These are phyloP conservation scores for Vipera ursinii DNA, from an alignment of 2,797 vertebrate genomes.

Conservation along the genomic window DNA sequence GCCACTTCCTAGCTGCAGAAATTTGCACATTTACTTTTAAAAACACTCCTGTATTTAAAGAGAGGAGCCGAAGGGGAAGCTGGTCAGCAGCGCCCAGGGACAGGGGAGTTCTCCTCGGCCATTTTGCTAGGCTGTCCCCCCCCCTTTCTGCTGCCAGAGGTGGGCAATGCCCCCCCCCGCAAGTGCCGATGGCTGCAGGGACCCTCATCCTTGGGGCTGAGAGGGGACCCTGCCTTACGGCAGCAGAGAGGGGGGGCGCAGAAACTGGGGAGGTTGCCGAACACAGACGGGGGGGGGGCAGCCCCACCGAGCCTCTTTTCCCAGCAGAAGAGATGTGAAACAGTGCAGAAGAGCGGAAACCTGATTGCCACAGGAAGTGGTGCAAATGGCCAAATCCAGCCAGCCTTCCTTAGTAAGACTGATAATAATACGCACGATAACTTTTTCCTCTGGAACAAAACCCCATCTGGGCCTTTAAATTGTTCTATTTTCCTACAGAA, in stretches of 20 bases:
- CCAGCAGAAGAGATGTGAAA: background rate
- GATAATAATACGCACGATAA: accelerated
- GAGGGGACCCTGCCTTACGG: background rate
- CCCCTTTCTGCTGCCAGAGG: background rate
- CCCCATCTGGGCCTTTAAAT: background rate
- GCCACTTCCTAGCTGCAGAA: background rate
- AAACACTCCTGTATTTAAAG: accelerated
- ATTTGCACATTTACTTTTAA: background rate
- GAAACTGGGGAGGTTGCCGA: background rate
- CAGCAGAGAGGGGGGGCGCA: background rate
- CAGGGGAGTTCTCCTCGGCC: background rate
- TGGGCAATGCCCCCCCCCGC: background rate
- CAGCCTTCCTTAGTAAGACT: background rate
- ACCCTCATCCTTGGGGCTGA: background rate
- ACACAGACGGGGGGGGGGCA: background rate
- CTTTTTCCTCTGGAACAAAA: background rate
- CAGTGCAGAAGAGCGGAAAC: background rate
- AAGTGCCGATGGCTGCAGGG: background rate
- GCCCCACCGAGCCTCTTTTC: background rate
- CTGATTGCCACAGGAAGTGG: background rate
- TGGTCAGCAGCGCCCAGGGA: background rate
- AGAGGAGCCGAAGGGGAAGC: background rate
- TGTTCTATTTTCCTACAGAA: background rate
- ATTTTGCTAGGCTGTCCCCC: background rate
- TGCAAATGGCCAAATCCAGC: background rate